Evolutionary conservation across 2,113 vertebrate species (phyloP), one percentile per base, ranked within the genome.

Genomic region (Nothocercus julius): DNA sequence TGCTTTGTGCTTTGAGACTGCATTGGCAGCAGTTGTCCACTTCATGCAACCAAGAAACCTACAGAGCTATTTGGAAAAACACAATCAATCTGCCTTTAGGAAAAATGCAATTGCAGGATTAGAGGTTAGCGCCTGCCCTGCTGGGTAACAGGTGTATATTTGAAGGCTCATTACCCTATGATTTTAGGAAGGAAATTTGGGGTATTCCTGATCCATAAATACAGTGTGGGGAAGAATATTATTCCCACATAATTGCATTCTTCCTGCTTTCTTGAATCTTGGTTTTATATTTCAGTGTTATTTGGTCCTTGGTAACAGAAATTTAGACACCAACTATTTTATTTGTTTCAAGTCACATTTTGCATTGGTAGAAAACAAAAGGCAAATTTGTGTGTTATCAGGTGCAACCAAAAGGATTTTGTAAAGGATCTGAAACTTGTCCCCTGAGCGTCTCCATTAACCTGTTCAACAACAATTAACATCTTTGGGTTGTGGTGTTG

Each of bases 61-160:
- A 11, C 38, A 40, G n/a, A 75, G 25, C 77, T 34, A 7, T 7
- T 0, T 36, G 36, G 49, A 34, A 47, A 85, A 82, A 44, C n/a
- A 3, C 2, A 28, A 32, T 73, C 14, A 4, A 2, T 5, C 2
- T 3, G 38, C 47, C 18, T 34, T 56, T 7, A 64, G 36, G 20
- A 85, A 25, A 18, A 11, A 34, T 6, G 24, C 45, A 24, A 51
- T 5, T 51, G 30, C 21, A 25, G 34, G 54, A 38, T 44, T 49
- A 49, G 30, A 45, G 15, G 7, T 13, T 45, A 49, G 16, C 93
- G 44, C 34, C 75, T 53, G 49, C 13, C 2, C 25, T 74, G 59
- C 9, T 68, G 38, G 14, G 61, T 17, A 59, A 25, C 3, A 34
- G 7, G 8, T 28, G 13, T 73, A 56, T 85, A 59, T 70, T 42